Percentiles rank a stretch among this genome's conserved stretches.
Conservation (phyloP, 2,888 invertebrate genomes). For the Podabrus alpinus region DNA sequence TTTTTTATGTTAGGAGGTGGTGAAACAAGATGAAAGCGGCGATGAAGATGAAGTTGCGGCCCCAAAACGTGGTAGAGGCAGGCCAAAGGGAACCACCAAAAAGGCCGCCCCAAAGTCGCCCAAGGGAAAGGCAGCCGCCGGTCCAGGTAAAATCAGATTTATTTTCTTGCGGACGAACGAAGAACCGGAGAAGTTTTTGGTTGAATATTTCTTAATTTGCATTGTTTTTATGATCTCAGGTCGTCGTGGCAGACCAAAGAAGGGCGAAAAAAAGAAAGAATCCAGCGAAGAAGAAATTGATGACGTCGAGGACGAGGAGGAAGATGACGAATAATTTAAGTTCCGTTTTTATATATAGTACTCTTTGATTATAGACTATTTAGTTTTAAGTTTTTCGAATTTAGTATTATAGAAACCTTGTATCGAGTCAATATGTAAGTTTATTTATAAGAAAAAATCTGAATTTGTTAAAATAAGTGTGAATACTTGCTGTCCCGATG, state of each 20-base stretch:
- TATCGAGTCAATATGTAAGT: not conserved
- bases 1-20: not conserved
- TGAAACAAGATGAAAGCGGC: not conserved
- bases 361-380: not conserved
- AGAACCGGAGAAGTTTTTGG: no score
- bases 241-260: constrained; percentile 1
- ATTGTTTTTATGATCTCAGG: not conserved
- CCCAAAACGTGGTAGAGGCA: not conserved
- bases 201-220: not conserved
- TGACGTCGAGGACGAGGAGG: not conserved
- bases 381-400: constrained; percentile 1
- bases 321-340: not conserved
- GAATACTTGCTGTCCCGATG: not conserved
- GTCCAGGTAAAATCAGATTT: not conserved
- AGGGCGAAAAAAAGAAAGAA: not conserved
- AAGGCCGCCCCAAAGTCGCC: not conserved
- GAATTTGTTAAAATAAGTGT: not conserved
- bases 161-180: not conserved
- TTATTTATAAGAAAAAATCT: not conserved
- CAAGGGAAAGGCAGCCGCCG: not conserved
- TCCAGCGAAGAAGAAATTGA: not conserved
- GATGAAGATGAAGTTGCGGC: not conserved
- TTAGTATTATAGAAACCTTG: not conserved
- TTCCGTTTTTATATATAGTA: not conserved
- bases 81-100: not conserved